Evolutionary conservation across 2,797 vertebrate genomes (phyloP), one percentile per base, ranked within the genome.

Genomic region (Siniperca obscura): DNA sequence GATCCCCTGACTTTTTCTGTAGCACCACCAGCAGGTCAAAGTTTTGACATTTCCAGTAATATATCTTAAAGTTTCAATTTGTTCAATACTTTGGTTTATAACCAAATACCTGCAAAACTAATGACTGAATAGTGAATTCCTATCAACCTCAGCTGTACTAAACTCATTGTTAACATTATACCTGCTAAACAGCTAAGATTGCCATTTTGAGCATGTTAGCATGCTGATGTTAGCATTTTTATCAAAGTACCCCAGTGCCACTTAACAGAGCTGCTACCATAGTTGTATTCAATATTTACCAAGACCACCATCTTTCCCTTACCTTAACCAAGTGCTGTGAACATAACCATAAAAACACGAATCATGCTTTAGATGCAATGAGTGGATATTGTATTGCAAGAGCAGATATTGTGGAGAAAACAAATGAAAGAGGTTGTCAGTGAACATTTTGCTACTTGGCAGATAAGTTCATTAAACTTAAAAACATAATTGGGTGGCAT

Each of bases 191-290:
- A 48, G 57, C 19, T 44, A 50, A 1, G 6, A 55, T 25, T 34
- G 11, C 44, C 34, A 27, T 19, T 48, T 52, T 48, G 42, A 60
- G 56, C 44, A 25, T 25, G 25, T 48, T 30, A 17, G 42, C 48
- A 62, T 55, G 27, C 38, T 78, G 14, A 55, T 44, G 57, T 62
- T 22, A 34, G 12, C 50, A 34, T 55, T 65, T 44, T 44, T 61
- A 21, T 13, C 30, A 60, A 34, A 59, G 57, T 17, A 55, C 50
- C 53, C 10, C 9, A n/a, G 22, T n/a, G 52, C 10, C 3, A 9
- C 50, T 52, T 22, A 22, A 52, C 8, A 52, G 19, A 52, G 50
- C 19, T 7, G 7, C 19, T 50, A 50, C 7, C 10, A 2, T 22
- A 10, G 22, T n/a, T 55, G 22, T 55, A 7, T 48, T 52, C 8